Conservation (phyloP, 2,797 vertebrate genomes). For the Erpetoichthys calabaricus region DNA sequence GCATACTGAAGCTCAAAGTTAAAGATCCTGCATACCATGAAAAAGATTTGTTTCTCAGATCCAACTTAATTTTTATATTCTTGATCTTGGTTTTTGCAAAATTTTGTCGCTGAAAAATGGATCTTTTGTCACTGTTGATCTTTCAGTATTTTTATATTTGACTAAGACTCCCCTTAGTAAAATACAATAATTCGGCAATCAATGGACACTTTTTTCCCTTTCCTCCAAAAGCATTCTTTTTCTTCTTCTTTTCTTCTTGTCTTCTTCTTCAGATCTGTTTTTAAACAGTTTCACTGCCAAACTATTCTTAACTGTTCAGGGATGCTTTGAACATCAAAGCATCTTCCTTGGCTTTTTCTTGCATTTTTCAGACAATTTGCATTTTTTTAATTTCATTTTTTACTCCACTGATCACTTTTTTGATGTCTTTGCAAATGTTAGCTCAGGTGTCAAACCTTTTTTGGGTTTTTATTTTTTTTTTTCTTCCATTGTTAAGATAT, state of each 20-base stretch:
- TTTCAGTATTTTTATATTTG: no score
- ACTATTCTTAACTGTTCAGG: constrained; percentile 60
- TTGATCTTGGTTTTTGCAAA: no score
- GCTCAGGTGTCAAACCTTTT: constrained; percentile 72
- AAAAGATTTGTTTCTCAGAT: no score
- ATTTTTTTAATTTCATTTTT: constrained; percentile 95
- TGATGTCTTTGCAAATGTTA: constrained; percentile 80
- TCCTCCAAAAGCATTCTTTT: constrained; percentile 44
- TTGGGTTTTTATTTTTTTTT: constrained; percentile 60
- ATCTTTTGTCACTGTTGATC: no score
- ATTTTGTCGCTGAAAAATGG: no score
- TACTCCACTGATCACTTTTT: constrained; percentile 86
- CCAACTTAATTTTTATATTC: no score
- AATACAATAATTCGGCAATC: background rate
- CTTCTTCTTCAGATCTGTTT: constrained; percentile 41
- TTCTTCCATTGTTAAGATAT: constrained; percentile 72
- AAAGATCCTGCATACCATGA: no score
- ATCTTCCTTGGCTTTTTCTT: constrained; percentile 89
- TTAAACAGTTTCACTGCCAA: constrained; percentile 60
- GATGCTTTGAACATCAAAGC: constrained; percentile 87
- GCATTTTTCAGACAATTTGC: constrained; percentile 84
- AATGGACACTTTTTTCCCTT: constrained; percentile 35
- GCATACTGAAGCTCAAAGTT: no score
- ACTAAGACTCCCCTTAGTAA: no score
- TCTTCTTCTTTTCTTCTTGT: constrained; percentile 27